Conservation (phyloP, 2,113 vertebrate genomes). For the Xiphophorus couchianus region DNA sequence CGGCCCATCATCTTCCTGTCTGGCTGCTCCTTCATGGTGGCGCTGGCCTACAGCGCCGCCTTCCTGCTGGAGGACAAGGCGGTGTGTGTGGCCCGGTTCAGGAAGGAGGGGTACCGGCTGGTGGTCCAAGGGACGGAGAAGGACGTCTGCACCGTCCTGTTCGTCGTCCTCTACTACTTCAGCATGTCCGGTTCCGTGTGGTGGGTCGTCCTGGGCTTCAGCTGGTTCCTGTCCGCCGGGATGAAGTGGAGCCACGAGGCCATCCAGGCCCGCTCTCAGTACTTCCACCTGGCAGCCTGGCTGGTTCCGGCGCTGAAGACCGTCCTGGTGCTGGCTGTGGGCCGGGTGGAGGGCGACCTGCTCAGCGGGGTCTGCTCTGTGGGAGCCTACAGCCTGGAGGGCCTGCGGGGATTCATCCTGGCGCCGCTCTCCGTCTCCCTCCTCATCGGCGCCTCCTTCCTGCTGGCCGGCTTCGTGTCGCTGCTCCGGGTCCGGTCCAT, state of each 20-base stretch:
- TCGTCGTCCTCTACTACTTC: constrained; percentile 95
- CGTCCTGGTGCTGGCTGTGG: constrained; percentile 88
- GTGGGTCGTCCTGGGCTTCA: constrained; percentile 94
- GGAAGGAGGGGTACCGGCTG: constrained; percentile 85
- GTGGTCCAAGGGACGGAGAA: constrained; percentile 93
- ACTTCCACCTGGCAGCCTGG: constrained; percentile 95
- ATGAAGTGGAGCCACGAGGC: constrained; percentile 90
- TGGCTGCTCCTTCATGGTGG: constrained; percentile 95
- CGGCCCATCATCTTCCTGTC: constrained; percentile 93
- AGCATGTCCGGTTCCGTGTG: constrained; percentile 94
- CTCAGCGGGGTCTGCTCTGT: constrained; percentile 94
- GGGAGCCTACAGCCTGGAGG: constrained; percentile 87
- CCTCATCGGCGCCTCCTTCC: constrained; percentile 89
- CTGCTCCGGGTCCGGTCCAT: constrained; percentile 63
- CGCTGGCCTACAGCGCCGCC: constrained; percentile 85
- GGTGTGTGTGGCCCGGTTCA: constrained; percentile 88
- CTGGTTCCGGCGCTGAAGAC: constrained; percentile 91
- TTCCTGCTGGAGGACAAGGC: constrained; percentile 89
- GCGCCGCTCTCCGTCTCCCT: constrained; percentile 90
- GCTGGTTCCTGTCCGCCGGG: constrained; percentile 93
- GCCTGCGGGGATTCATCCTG: constrained; percentile 88
- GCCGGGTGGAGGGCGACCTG: constrained; percentile 90
- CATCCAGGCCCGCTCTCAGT: constrained; percentile 81
- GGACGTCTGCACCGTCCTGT: constrained; percentile 91
- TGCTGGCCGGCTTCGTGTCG: constrained; percentile 91